Base-by-base conservation (phyloP, 92 coral and sea anemone species). In the Epizoanthus scotinus region DNA sequence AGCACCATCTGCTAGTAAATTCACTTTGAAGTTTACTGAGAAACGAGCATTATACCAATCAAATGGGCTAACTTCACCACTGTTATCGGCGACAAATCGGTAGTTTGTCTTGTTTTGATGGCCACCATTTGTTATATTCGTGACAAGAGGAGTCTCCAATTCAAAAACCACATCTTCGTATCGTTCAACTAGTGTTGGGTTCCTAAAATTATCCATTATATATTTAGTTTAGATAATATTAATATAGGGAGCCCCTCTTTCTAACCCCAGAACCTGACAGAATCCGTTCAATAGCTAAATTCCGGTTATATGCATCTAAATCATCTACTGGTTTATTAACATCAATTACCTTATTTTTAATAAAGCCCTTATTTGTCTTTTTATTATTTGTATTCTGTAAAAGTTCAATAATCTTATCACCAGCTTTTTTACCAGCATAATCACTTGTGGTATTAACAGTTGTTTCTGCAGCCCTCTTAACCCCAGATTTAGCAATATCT, bases 21-120 rank as follows among this genome's bases (percentile, higher is more conserved):
- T 29, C 0, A 80, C 13, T 18, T 80, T 44, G 9, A 67, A 66
- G 3, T 53, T 10, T 3, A 66, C 67, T 28, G 66, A 65, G 36
- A 81, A 67, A 9, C 70, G 57, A 0, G 54, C 78, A 53, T 67
- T 81, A 10, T 53, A 81, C 67, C 77, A 81, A 21, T 81, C 77
- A n/a, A n/a, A 81, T 21, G 59, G 40, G 0, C 12, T 2, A 0
- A 66, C 50, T 1, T 72, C 21, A 6, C 44, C 26, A 22, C 67
- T 79, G 6, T 44, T 44, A 44, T 44, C 50, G 1, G 14, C 50
- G 8, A 44, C 50, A 7, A 79, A 79, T 17, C 54, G 44, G 7
- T 79, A 44, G 7, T 62, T 72, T 9, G 52, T 28, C 64, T 31
- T 79, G 0, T 10, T 25, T 24, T 79, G 84, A 14, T 65, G 63